phyloP scores from a whole-genome alignment of 2,113 vertebrate species.

The Tiliqua scincoides region DNA sequence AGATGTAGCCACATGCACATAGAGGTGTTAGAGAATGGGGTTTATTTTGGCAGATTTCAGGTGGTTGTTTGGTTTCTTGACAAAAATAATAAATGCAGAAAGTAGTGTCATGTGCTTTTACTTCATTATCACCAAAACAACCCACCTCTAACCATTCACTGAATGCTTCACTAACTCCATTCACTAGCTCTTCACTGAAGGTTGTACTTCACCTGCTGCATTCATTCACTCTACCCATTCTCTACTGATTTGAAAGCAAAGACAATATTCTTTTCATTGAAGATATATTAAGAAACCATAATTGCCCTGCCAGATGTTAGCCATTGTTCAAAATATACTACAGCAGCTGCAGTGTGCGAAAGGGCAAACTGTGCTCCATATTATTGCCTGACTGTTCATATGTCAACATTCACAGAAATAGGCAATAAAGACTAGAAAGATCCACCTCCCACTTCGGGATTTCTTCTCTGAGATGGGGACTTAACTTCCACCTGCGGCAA shows the following conservation, averaged over 20 bases:
- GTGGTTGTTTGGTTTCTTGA: no score
- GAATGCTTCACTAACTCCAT: background rate
- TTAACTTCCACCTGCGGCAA: background rate
- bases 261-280: no score
- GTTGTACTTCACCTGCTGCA: no score
- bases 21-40: no score
- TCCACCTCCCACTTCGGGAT: no score
- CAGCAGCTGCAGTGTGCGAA: background rate
- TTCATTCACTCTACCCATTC: no score
- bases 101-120: no score
- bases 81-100: background rate
- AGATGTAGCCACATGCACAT: no score
- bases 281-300: background rate
- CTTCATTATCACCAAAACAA: no score
- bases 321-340: background rate
- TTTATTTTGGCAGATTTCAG: no score
- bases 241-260: no score
- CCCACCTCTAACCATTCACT: no score
- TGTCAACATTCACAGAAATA: background rate
- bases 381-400: background rate
- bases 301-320: background rate
- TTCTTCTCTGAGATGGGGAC: background rate
- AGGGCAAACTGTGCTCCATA: background rate
- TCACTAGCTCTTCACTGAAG: background rate
- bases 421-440: background rate